Base-by-base conservation (phyloP, 2,888 invertebrate genomes). In the Anagyrus pseudococci region DNA sequence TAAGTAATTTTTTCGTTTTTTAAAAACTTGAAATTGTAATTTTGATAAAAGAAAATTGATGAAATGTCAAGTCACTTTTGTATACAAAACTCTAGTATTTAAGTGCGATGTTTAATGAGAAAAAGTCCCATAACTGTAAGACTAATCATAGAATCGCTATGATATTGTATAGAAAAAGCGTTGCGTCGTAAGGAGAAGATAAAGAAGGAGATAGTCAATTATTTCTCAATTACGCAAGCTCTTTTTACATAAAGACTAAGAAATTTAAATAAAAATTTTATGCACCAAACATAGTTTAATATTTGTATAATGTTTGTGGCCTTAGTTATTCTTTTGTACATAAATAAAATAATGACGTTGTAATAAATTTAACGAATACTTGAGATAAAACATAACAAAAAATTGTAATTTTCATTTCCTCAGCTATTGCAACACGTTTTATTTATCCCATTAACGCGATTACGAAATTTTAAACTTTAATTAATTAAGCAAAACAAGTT, bases 301-400 rank as follows among this genome's bases (percentile, higher is more conserved):
- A 72, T 65, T 69, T 74, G 71, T 72, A 71, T 68, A 69, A 70
- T 70, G 71, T 74, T 72, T 73, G 74, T 71, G 71, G 72, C 71
- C 69, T 74, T 53, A 58, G 44, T 59, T 62, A 59, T 37, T 62
- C 46, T 75, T 74, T 75, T 77, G 78, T 78, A 78, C 72, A 78
- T 78, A 77, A 75, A 74, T 74, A 75, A 72, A 77, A 72, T 73
- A 78, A 72, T 73, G 71, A 75, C 69, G 74, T 73, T 73, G 72
- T 75, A 76, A 73, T 74, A 75, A 75, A 73, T 61, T 44, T 68
- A 57, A 52, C 56, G 57, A 53, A 89, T 88, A 46, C 66, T 61
- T n/a, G n/a, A n/a, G 4, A 37, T 37, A 2, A 37, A 37, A 37
- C 8, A 37, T 37, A 37, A n/a, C n/a, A n/a, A n/a, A n/a, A n/a